These are phyloP conservation scores for Drosophila carrolli DNA, from an alignment of 1,140 invertebrate species.

Conservation along the genomic window DNA sequence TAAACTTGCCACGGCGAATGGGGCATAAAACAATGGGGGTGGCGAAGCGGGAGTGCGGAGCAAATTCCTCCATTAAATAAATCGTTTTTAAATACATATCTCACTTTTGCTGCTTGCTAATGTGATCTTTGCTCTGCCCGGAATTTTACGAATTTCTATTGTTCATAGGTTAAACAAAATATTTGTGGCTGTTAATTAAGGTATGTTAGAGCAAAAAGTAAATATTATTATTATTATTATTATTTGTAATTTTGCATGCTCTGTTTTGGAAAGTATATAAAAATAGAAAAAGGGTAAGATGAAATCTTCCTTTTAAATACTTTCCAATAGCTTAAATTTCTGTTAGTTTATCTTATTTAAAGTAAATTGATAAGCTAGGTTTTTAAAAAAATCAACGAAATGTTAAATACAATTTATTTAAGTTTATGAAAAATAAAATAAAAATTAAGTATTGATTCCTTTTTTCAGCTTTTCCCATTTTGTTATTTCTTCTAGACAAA, in stretches of 20 bases:
- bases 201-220: neutral
- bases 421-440: neutral
- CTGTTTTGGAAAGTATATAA: too few species aligned
- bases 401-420: too few species aligned
- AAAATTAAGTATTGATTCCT: neutral
- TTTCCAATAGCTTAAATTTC: too few species aligned
- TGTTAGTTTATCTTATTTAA: too few species aligned
- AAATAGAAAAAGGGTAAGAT: too few species aligned
- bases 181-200: neutral
- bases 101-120: neutral
- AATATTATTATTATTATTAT: too few species aligned
- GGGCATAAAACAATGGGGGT: conserved; percentile 27
- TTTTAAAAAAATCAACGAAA: too few species aligned
- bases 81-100: conserved; percentile 36
- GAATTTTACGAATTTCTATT: conserved; percentile 3
- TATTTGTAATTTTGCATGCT: too few species aligned
- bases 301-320: too few species aligned
- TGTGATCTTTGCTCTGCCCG: conserved; percentile 8
- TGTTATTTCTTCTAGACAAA: neutral
- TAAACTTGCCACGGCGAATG: conserved; percentile 18
- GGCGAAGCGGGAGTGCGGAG: neutral
- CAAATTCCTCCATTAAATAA: conserved; percentile 27
- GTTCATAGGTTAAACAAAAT: neutral
- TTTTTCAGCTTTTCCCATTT: neutral
- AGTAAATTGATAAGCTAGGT: too few species aligned